These are phyloP conservation scores for Meiosimyza decipiens DNA, from an alignment of 2,888 invertebrate genomes.

Conservation along the genomic window DNA sequence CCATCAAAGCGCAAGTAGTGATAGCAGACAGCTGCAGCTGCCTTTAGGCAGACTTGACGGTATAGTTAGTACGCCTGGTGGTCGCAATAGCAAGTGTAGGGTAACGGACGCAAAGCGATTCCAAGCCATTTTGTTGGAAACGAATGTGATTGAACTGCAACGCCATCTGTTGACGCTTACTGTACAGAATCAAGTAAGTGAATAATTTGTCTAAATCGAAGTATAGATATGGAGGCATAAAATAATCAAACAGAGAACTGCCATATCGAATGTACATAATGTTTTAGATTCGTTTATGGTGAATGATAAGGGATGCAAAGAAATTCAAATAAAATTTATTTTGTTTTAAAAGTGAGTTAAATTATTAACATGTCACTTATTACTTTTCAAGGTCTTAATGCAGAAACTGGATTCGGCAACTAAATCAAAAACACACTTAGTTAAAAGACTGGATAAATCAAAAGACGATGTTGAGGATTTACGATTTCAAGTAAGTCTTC, in stretches of 20 bases:
- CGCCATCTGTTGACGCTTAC: slow-evolving; percentile 84
- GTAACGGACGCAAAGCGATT: slow-evolving; percentile 80
- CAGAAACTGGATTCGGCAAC: slow-evolving; percentile 78
- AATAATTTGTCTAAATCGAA: not conserved
- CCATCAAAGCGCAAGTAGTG: slow-evolving; percentile 62
- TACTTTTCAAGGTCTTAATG: slow-evolving; percentile 73
- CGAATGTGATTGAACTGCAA: slow-evolving; percentile 84
- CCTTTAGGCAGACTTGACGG: slow-evolving; percentile 76
- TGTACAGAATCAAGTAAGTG: slow-evolving; percentile 83
- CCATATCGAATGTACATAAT: no score
- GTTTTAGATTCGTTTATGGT: no score
- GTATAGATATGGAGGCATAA: no score
- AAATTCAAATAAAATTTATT: not conserved
- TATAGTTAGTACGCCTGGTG: slow-evolving; percentile 73
- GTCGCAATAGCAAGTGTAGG: slow-evolving; percentile 72
- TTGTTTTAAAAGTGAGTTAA: not conserved
- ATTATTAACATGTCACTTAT: not conserved
- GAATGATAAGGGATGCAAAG: no score
- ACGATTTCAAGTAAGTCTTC: slow-evolving; percentile 75
- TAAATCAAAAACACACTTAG: slow-evolving; percentile 74
- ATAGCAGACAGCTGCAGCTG: slow-evolving; percentile 53
- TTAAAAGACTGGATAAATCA: slow-evolving; percentile 77
- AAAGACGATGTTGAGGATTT: slow-evolving; percentile 85
- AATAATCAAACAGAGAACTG: no score
- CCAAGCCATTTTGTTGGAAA: slow-evolving; percentile 85